These are phyloP conservation scores for Augochlorella aurata DNA, from an alignment of 2,888 invertebrate species.

Conservation along the genomic window DNA sequence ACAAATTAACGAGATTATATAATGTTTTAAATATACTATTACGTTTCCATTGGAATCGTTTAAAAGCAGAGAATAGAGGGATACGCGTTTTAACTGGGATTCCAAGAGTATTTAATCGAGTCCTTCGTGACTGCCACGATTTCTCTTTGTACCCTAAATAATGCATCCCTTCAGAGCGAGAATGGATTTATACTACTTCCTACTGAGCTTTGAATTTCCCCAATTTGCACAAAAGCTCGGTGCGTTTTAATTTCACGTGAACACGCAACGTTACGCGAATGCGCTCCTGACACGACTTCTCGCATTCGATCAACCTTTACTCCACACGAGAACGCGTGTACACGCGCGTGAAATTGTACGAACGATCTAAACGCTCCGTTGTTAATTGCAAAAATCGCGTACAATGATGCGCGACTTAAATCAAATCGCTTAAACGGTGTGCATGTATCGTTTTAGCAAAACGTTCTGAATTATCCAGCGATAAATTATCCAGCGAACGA, in stretches of 20 bases:
- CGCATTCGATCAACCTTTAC: constrained; percentile 45
- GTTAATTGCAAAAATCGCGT: constrained; percentile 30
- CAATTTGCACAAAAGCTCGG: constrained; percentile 17
- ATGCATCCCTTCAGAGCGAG: no score
- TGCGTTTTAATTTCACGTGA: constrained; percentile 34
- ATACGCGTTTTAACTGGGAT: neutral
- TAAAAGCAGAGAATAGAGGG: neutral
- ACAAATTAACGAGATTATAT: neutral
- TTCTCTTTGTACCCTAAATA: neutral
- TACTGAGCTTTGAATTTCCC: constrained; percentile 1
- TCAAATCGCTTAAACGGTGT: neutral
- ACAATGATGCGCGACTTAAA: constrained; percentile 34
- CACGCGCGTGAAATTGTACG: constrained; percentile 30
- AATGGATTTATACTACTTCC: neutral
- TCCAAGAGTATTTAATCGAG: neutral
- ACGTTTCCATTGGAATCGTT: neutral
- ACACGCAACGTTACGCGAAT: constrained; percentile 41
- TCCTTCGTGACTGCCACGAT: neutral
- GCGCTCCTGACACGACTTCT: constrained; percentile 25
- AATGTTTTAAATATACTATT: neutral
- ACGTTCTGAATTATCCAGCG: neutral
- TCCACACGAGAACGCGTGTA: neutral
- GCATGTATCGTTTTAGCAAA: neutral
- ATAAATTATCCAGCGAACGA: neutral
- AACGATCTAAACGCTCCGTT: neutral